Evolutionary conservation across 2,113 vertebrate species (phyloP), one percentile per base, ranked within the genome.

Genomic region (Cephalophus harveyi): DNA sequence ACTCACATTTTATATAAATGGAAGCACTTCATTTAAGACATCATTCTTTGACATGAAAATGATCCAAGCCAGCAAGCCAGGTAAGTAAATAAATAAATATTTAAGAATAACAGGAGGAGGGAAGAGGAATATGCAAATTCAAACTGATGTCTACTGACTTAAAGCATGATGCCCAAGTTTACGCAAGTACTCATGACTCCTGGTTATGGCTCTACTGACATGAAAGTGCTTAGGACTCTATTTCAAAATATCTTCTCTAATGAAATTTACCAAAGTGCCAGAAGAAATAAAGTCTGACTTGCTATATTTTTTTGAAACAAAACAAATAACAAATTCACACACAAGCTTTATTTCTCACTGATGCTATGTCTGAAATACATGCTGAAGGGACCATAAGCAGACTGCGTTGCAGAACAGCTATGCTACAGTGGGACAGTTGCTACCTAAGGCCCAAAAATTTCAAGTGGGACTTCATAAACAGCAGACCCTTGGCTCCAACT

Each of bases 61-160:
- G 97, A 95, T 62, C 17, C 95, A 98, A 94, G 43, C 94, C 94
- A 57, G 85, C 57, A 15, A 93, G 91, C 30, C 87, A 97, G 57
- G 93, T 96, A 82, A 54, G n/a, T 83, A 83, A 55, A 14, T 83
- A 82, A 52, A 82, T n/a, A 55, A 83, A 36, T 36, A 55, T 27
- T 84, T 40, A 55, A 84, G 33, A 87, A 13, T 15, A n/a, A 33
- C 2, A 64, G 52, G 21, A 89, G 12, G 21, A 11, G 43, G 79
- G 33, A 89, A 16, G 25, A n/a, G 2, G 17, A 25, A n/a, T 14
- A 40, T 23, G 19, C 25, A 79, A 92, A 87, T 82, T 78, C 79
- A 89, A n/a, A 81, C 14, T 23, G 21, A 50, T 52, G 43, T 23
- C 30, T 64, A 57, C 55, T 15, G 57, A 27, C 21, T 1, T n/a